A percentile compares a stretch with the other conserved stretches of the same genome.
Evolutionary conservation across 2,797 vertebrate genomes (phyloP).

Genomic region (Petrocephalus schoutedeni): DNA sequence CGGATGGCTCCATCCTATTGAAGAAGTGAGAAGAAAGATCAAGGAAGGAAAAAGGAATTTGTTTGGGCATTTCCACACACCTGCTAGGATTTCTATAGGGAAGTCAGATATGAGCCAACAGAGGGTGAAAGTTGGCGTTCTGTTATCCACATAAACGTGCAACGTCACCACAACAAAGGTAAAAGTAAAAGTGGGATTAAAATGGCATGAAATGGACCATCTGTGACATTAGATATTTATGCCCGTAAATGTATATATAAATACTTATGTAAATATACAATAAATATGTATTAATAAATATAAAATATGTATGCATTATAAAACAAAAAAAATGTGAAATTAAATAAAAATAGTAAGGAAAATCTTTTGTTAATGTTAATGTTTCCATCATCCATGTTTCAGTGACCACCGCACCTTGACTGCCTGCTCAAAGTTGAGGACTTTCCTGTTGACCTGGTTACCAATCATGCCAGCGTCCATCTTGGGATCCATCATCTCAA

Average conservation of each 20-base stretch:
- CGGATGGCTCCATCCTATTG: conserved; percentile 85
- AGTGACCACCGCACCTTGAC: conserved; percentile 69
- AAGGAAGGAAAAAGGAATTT: not conserved
- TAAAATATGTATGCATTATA: not conserved
- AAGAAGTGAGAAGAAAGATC: conserved; percentile 28
- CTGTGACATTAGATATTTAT: not conserved
- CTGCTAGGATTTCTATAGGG: not conserved
- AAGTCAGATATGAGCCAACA: not conserved
- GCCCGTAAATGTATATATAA: too few species aligned
- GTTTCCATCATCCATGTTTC: not conserved
- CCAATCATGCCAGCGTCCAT: conserved; percentile 99
- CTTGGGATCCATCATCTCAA: conserved; percentile 99
- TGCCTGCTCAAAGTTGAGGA: conserved; percentile 96
- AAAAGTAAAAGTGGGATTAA: not conserved
- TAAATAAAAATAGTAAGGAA: not conserved
- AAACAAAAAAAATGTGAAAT: not conserved
- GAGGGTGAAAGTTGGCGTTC: not conserved
- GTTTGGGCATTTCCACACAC: not conserved
- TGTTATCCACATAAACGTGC: not conserved
- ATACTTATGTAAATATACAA: too few species aligned
- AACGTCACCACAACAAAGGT: not conserved
- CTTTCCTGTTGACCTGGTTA: conserved; percentile 96
- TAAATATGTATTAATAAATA: too few species aligned
- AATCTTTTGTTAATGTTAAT: not conserved
- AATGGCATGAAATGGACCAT: not conserved